Base-by-base conservation (phyloP, 2,797 vertebrate species). In the Australoheros facetus region DNA sequence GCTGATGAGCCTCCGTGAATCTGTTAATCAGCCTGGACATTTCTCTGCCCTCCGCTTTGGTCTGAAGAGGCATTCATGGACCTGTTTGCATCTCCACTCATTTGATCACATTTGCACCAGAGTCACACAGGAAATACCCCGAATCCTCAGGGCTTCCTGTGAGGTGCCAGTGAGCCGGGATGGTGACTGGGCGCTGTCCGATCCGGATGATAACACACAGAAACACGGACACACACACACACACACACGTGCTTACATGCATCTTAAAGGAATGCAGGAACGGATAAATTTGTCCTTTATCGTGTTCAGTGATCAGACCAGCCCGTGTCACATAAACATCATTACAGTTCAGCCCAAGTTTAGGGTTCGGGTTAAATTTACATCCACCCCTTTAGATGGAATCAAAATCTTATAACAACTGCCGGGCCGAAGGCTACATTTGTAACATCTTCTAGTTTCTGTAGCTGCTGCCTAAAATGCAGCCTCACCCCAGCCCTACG, bases 131-230 rank as follows among this genome's bases (percentile, higher is more conserved):
- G 94, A 95, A 95, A 90, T 90, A 82, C 66, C 88, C 81, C 74
- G 75, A 87, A 71, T 90, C 89, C 89, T 90, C 79, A 51, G 42
- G 14, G 85, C 84, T 95, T 95, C 94, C 94, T 95, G 94, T 92
- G 80, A 90, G 94, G 93, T 93, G 90, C 93, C 94, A 91, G 79
- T 75, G 77, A 92, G 87, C 82, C 86, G 73, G 72, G 81, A 77
- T 76, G 75, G 72, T 89, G 82, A 77, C 89, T 71, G 88, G 86
- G 79, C 81, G 81, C 88, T 87, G 87, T 89, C 87, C 83, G 94
- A 94, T 93, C 77, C 77, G 79, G 51, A 72, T 56, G 81, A 88
- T 71, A 51, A 28, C 64, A 71, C 51, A 48, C 39, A 21, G 6
- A 28, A 14, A 4, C 56, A 12, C 2, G 34, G 34, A 55, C 21